These are phyloP conservation scores for Micrasema minimum DNA, from an alignment of 1,140 invertebrate genomes.

Conservation along the genomic window DNA sequence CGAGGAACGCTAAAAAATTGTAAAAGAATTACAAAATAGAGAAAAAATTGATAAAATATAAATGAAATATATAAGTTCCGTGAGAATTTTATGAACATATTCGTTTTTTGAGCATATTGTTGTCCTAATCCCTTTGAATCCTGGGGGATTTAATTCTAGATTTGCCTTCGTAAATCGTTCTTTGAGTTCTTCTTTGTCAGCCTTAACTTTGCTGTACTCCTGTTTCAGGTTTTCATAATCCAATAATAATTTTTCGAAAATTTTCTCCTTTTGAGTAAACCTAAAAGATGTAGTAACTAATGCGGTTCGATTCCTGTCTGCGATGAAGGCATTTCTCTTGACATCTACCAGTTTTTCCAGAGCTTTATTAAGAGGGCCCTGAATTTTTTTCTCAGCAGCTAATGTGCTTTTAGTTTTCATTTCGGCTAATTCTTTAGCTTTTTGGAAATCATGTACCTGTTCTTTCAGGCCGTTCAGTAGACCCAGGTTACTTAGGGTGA, in stretches of 20 bases:
- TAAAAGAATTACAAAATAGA: no score
- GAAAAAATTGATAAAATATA: no score
- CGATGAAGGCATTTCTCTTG: constrained; percentile 79
- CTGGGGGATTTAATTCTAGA: constrained; percentile 70
- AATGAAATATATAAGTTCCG: no score
- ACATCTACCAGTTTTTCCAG: constrained; percentile 75
- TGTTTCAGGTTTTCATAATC: constrained; percentile 13
- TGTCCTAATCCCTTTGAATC: no score
- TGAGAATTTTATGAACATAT: not conserved
- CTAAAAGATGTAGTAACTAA: constrained; percentile 54
- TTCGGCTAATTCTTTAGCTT: constrained; percentile 80
- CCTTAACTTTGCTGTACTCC: constrained; percentile 67
- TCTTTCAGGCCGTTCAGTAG: constrained; percentile 82
- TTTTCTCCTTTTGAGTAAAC: constrained; percentile 32
- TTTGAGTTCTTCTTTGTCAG: constrained; percentile 83
- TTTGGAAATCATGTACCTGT: constrained; percentile 86
- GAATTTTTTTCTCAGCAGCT: constrained; percentile 78
- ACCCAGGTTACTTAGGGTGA: constrained; percentile 89
- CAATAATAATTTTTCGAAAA: not conserved
- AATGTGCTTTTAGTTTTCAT: constrained; percentile 66
- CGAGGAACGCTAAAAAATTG: no score
- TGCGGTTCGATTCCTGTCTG: constrained; percentile 78
- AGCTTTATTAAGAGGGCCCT: constrained; percentile 76
- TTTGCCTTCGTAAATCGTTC: constrained; percentile 83
- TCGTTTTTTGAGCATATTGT: no score